These are phyloP conservation scores for Archegozetes longisetosus DNA, from an alignment of 1,140 invertebrate genomes.

Conservation along the genomic window DNA sequence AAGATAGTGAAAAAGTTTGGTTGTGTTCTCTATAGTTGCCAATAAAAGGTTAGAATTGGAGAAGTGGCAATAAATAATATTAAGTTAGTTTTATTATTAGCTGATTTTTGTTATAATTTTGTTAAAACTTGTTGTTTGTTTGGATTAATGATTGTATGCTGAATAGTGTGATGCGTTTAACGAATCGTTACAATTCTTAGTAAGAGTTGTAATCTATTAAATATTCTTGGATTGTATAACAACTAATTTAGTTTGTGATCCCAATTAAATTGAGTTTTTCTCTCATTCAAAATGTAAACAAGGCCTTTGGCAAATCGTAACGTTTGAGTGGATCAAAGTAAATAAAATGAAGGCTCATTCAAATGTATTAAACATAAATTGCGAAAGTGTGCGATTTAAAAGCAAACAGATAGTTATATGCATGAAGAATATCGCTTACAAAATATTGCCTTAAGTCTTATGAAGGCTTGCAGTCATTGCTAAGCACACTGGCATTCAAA, in stretches of 20 bases:
- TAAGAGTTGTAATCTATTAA: too few relatives aligned
- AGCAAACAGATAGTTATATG: not conserved
- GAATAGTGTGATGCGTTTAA: too few relatives aligned
- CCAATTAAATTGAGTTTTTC: not conserved
- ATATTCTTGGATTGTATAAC: not conserved
- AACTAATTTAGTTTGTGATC: not conserved
- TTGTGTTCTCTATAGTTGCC: too few relatives aligned
- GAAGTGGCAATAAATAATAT: too few relatives aligned
- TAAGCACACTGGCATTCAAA: not conserved
- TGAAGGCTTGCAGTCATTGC: too few relatives aligned
- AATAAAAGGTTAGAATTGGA: too few relatives aligned
- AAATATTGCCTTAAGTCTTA: not conserved
- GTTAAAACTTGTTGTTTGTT: too few relatives aligned
- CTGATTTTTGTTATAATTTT: too few relatives aligned
- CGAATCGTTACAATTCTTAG: too few relatives aligned
- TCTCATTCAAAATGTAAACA: not conserved
- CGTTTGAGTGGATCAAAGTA: not conserved
- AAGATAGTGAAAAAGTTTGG: too few relatives aligned
- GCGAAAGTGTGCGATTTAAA: not conserved
- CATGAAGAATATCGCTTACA: not conserved
- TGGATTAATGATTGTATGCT: too few relatives aligned
- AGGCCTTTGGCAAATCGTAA: not conserved
- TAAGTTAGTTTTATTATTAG: too few relatives aligned
- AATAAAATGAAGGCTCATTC: not conserved
- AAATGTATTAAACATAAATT: not conserved